Evolutionary conservation across 2,113 vertebrate species (phyloP).

Genomic region (Taurulus bubalis): DNA sequence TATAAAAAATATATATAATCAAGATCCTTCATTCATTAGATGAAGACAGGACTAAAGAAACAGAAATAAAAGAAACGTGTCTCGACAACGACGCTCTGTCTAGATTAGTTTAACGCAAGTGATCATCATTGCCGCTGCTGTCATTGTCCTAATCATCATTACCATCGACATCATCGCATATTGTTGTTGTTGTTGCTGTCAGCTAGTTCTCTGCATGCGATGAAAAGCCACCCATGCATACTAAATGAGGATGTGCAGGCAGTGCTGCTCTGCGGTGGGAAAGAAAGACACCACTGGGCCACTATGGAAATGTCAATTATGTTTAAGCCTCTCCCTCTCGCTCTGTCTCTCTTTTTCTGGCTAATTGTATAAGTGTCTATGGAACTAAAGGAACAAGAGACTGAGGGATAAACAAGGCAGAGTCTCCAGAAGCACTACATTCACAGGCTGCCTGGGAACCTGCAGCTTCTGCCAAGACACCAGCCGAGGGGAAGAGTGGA

Average conservation of each 20-base stretch:
- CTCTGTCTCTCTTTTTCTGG: slow-evolving; percentile 54
- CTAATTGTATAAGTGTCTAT: slow-evolving; percentile 77
- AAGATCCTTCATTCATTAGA: background rate
- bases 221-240: slow-evolving; percentile 76
- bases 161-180: slow-evolving; percentile 44
- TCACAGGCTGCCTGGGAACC: slow-evolving; percentile 83
- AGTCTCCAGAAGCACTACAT: slow-evolving; percentile 72
- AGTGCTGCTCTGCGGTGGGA: slow-evolving; percentile 66
- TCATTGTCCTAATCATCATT: slow-evolving; percentile 50
- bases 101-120: slow-evolving; percentile 13
- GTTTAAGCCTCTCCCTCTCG: slow-evolving; percentile 58
- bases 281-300: slow-evolving; percentile 66
- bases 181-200: slow-evolving; percentile 62
- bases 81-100: slow-evolving; percentile 47
- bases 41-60: background rate
- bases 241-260: slow-evolving; percentile 68
- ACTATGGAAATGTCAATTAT: slow-evolving; percentile 75
- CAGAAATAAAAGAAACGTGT: background rate
- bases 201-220: slow-evolving; percentile 70
- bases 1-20: background rate
- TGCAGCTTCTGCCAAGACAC: slow-evolving; percentile 79
- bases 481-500: slow-evolving; percentile 55
- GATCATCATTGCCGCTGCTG: slow-evolving; percentile 28
- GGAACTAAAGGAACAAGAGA: slow-evolving; percentile 70
- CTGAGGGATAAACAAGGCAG: slow-evolving; percentile 73